These are phyloP conservation scores for Leptarthrus brevirostris DNA, from an alignment of 2,888 invertebrate genomes.

Conservation along the genomic window DNA sequence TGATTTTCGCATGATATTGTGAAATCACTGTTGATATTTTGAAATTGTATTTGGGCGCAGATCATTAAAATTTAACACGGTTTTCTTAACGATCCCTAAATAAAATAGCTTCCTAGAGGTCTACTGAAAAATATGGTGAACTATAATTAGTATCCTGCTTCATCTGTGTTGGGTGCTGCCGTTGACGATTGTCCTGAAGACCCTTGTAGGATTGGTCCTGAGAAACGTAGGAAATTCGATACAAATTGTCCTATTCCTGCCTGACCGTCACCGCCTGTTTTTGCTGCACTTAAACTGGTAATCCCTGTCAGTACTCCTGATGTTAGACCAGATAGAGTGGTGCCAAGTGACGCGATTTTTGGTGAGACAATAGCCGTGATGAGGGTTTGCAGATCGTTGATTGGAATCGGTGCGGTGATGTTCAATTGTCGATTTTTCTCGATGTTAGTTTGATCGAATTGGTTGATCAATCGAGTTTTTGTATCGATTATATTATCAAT, in stretches of 20 bases:
- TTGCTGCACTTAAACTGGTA: constrained; percentile 69
- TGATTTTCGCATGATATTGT: background rate
- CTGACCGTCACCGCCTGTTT: constrained; percentile 63
- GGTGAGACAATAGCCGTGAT: constrained; percentile 78
- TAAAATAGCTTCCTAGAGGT: constrained; percentile 31
- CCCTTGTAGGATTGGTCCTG: constrained; percentile 66
- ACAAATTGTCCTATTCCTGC: constrained; percentile 65
- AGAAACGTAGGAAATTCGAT: constrained; percentile 65
- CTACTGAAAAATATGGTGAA: background rate
- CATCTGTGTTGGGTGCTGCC: constrained; percentile 62
- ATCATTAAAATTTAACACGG: constrained; percentile 19
- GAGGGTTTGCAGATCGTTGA: constrained; percentile 73
- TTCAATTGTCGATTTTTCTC: constrained; percentile 81
- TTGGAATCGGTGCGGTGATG: constrained; percentile 75
- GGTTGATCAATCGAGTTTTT: constrained; percentile 78
- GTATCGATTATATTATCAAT: constrained; percentile 84
- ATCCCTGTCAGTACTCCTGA: constrained; percentile 70
- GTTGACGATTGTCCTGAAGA: constrained; percentile 64
- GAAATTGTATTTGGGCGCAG: constrained; percentile 35
- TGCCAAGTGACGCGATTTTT: constrained; percentile 76
- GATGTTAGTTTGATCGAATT: constrained; percentile 78
- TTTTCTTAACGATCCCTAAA: constrained; percentile 19
- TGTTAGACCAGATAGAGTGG: constrained; percentile 74
- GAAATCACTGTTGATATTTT: constrained; percentile 7
- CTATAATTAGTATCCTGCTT: constrained; percentile 62